Base-by-base conservation (phyloP, 2,113 vertebrate genomes). In the Setophaga kirtlandii region DNA sequence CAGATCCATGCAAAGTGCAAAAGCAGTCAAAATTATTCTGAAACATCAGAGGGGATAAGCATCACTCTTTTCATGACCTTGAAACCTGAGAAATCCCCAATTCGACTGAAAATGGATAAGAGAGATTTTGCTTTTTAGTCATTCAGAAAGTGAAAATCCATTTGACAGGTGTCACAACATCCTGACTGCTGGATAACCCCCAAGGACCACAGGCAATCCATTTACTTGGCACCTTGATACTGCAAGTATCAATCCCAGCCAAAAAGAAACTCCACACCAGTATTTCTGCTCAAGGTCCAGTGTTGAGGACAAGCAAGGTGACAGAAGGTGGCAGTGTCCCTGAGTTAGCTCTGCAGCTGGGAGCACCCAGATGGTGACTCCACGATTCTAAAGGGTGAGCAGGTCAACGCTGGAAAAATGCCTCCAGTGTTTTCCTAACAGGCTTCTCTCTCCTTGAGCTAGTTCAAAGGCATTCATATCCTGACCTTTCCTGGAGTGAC, bases 81-180 rank as follows among this genome's bases (percentile, higher is more conserved):
- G 97, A 97, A 97, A 97, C 81, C 78, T 94, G 89, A 97, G 96
- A 97, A 96, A 94, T 97, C 68, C 86, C 92, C 88, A 91, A 80
- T 95, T 83, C 59, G 2, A 82, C 89, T 96, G 97, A 94, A 97
- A 97, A 96, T 79, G 89, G 94, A 95, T 90, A 90, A 91, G 71
- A 91, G 69, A 94, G 59, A 24, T 89, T 96, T 92, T 83, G 49
- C 74, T 88, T 96, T 95, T 90, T 81, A 96, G 71, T 88, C 91
- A 88, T 92, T 70, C 39, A 93, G 84, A 95, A 97, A 83, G 93
- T 79, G 91, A 89, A 96, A 97, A 96, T 92, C 88, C 71, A 4
- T 81, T 95, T 97, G 96, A 97, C 89, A 94, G 85, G 83, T 97
- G 96, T 97, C 96, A 97, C 91, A 96, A 97, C 96, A 96, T 97